Evolutionary conservation across 2,113 vertebrate genomes (phyloP), one percentile per base, ranked within the genome.

Genomic region (Agelaius phoeniceus): DNA sequence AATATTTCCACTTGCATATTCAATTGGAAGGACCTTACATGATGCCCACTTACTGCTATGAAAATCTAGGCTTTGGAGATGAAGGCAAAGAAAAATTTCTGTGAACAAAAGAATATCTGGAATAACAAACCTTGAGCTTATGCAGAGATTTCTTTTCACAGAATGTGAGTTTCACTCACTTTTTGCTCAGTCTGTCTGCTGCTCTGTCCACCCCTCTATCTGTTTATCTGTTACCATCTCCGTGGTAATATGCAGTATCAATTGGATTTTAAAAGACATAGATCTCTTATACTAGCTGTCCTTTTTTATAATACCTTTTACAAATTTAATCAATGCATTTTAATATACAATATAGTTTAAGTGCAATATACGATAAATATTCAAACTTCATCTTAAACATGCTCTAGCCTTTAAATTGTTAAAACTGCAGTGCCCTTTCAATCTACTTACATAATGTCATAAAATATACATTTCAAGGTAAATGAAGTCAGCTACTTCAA

Each of bases 381-480:
- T 98, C 94, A 76, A 90, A 94, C 97, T 97, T 97, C 96, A 96
- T 98, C 97, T 98, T 98, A 98, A 98, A 98, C 98, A 97, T 98
- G 97, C 97, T 98, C 97, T 98, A 98, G 97, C 97, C 97, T 96
- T 97, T 98, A 98, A 98, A 98, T 98, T 98, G 98, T 98, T 98
- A 98, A 98, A 97, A 97, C 98, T 97, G 97, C 97, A 93, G 93
- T 98, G 98, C 98, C 98, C 98, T 98, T 98, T 98, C 98, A 97
- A 98, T 98, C 98, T 98, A 98, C 98, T 98, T 98, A 98, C 98
- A 98, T 98, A 98, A 98, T 98, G 98, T 98, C 98, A 98, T 98
- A 98, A 98, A 98, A 98, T 98, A 98, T 98, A 98, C 98, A 98
- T 98, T 98, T 98, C 98, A 98, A 98, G 97, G 98, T 98, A 98